phyloP scores from a whole-genome alignment of 2,113 vertebrate genomes.

The Platycercus adscitus region DNA sequence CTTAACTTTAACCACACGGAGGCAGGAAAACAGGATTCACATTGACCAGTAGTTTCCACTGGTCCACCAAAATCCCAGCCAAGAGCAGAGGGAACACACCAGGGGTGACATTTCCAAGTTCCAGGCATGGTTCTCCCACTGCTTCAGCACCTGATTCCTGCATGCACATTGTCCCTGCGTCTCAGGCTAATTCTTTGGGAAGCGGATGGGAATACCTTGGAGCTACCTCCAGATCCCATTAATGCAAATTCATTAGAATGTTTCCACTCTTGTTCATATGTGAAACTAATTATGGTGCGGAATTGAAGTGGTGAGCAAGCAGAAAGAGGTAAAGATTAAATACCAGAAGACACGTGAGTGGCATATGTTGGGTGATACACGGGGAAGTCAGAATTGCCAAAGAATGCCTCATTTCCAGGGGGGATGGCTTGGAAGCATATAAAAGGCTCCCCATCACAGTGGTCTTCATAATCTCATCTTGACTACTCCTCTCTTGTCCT shows the following conservation, averaged over 20 bases:
- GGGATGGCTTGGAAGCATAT: not conserved
- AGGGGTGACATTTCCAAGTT: not conserved
- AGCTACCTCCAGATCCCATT: not conserved
- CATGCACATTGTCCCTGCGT: not conserved
- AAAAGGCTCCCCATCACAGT: not conserved
- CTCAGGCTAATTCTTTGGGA: not conserved
- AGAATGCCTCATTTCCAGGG: constrained; percentile 49
- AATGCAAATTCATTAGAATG: constrained; percentile 20
- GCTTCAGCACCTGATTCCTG: not conserved
- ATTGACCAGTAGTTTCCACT: not conserved
- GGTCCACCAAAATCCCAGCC: not conserved
- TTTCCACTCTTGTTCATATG: not conserved
- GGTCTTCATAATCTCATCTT: not conserved
- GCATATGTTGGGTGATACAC: not conserved
- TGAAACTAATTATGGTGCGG: not conserved
- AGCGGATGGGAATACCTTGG: not conserved
- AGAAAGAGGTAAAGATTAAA: not conserved
- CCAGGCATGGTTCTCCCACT: not conserved
- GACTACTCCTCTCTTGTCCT: not conserved
- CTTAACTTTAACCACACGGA: not conserved
- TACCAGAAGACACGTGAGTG: not conserved
- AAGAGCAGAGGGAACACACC: rapidly evolving
- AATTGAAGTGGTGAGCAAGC: not conserved
- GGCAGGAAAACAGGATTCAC: not conserved
- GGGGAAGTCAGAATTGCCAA: not conserved